Evolutionary conservation across 1,140 invertebrate genomes (phyloP).

Genomic region (Drosophila hydei): DNA sequence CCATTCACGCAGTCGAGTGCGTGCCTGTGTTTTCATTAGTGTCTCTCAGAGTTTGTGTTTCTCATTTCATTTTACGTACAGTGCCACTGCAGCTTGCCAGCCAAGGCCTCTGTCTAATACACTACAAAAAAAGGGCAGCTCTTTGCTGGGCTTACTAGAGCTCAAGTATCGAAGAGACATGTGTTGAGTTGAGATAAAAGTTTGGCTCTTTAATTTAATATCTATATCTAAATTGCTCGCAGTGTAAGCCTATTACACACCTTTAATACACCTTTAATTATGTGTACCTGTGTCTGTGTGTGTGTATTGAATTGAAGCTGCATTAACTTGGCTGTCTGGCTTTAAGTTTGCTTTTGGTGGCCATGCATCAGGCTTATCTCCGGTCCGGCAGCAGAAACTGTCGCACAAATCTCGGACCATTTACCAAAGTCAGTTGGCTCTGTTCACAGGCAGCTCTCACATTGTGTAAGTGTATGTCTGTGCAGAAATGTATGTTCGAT

Average conservation of each 20-base stretch:
- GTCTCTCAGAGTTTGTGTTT: conserved; percentile 9
- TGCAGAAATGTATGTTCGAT: conserved; percentile 71
- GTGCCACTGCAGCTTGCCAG: neutral
- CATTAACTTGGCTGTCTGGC: conserved; percentile 16
- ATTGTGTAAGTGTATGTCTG: neutral
- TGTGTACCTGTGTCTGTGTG: neutral
- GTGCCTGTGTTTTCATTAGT: conserved; percentile 39
- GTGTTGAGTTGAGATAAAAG: too few species aligned
- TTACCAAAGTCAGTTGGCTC: conserved; percentile 57
- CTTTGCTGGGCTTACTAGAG: too few species aligned
- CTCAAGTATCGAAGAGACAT: too few species aligned
- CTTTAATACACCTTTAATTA: conserved; percentile 10
- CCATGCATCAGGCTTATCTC: conserved; percentile 74
- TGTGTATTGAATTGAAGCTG: conserved; percentile 26
- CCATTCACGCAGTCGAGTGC: conserved; percentile 13
- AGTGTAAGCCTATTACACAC: neutral
- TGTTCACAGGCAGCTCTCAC: conserved; percentile 36
- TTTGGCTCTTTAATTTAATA: too few species aligned
- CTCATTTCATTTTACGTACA: conserved; percentile 15
- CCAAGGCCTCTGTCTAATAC: neutral
- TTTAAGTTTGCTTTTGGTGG: conserved; percentile 26
- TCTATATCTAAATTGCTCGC: too few species aligned
- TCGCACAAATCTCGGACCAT: conserved; percentile 76
- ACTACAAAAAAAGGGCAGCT: neutral
- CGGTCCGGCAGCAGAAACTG: conserved; percentile 53